Base-by-base conservation (phyloP, 2,888 invertebrate genomes). In the Nymphalis polychloros region DNA sequence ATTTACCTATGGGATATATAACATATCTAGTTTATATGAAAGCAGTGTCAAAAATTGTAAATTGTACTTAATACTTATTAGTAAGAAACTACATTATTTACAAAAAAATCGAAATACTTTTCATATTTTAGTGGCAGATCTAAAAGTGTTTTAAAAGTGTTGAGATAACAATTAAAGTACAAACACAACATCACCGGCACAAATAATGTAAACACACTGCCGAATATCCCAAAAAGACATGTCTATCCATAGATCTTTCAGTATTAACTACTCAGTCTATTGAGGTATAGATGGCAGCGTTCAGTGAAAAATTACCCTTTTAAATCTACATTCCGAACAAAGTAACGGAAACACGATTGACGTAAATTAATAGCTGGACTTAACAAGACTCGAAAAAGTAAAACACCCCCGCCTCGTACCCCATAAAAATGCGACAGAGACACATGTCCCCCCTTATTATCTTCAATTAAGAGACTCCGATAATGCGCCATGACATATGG, bases 361-460 rank as follows among this genome's bases (percentile, higher is more conserved):
- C 86, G 78, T 77, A 82, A 83, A 86, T 87, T 85, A 87, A 86
- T 88, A 82, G 84, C 79, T 78, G 76, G 79, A 83, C 82, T 82
- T 83, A 86, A 86, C 83, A 82, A 81, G 83, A 83, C 78, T 83
- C 83, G 84, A 88, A 88, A 89, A 88, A 85, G 86, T 83, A 82
- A 85, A 84, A 86, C 84, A 79, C 78, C 79, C 78, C 77, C 85
- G 84, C 84, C 86, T 83, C 87, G 85, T 86, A 85, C 86, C 82
- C 90, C 88, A 90, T 90, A 90, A 90, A 89, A 90, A 90, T 87
- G 85, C 84, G 92, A 90, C 91, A 88, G 86, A 91, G 92, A 91
- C 90, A 91, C 85, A 91, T 91, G 90, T 89, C 89, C 86, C 81
- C 87, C 86, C 90, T 88, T 90, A 91, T 91, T 91, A 92, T 92